Evolutionary conservation across 2,113 vertebrate species (phyloP).

Genomic region (Ochotona curzoniae): DNA sequence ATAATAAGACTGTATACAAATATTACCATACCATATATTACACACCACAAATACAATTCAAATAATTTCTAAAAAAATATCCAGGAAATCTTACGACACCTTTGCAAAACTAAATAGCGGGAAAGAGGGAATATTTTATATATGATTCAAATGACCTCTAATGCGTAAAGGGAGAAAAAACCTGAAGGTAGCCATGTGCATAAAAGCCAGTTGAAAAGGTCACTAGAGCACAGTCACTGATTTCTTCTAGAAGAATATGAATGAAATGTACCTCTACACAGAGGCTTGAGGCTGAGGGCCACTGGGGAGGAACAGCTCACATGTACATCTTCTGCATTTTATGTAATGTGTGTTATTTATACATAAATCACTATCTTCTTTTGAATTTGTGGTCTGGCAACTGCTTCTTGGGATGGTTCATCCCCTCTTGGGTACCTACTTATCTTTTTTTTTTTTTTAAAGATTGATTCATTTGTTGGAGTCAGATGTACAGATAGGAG

Average conservation of each 20-base stretch:
- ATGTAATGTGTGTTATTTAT: neutral
- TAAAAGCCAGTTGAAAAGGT: neutral
- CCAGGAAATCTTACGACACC: constrained; percentile 2
- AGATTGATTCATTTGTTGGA: too few species aligned
- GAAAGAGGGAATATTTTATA: neutral
- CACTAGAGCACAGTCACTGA: neutral
- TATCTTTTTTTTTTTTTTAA: too few species aligned
- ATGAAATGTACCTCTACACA: neutral
- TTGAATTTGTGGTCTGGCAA: neutral
- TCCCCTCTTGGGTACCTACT: neutral
- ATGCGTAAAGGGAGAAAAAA: neutral
- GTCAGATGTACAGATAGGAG: too few species aligned
- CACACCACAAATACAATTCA: neutral
- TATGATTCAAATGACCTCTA: neutral
- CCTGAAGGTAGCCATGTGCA: neutral
- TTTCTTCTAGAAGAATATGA: constrained; percentile 14
- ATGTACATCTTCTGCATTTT: constrained; percentile 24
- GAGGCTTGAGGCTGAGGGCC: neutral
- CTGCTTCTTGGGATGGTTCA: neutral
- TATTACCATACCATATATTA: neutral
- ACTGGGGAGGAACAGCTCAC: neutral
- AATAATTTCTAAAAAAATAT: neutral
- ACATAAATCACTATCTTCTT: neutral
- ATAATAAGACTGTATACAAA: neutral
- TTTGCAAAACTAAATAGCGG: neutral